Conservation (phyloP, 1,140 invertebrate genomes). For the Temnothorax nylanderi region DNA sequence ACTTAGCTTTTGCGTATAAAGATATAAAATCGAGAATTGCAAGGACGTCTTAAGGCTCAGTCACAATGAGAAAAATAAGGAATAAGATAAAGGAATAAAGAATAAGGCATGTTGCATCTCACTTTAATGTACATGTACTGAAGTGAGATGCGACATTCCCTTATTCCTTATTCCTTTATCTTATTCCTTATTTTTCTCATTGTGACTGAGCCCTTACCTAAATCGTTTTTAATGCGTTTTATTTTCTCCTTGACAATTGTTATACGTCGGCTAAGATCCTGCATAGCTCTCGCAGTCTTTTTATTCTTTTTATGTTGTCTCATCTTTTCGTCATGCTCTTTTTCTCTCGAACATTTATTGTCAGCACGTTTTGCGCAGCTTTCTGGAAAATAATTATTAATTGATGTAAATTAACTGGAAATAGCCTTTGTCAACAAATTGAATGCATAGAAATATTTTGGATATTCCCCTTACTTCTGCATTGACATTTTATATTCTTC, state of each 20-base stretch:
- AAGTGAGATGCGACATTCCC: no score
- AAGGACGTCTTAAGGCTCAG: neutral
- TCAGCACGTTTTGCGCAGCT: neutral
- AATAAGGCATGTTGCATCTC: no score
- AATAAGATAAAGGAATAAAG: no score
- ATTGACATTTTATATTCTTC: conserved; percentile 2
- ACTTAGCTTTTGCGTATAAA: neutral
- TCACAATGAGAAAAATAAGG: no score
- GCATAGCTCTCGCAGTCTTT: conserved; percentile 20
- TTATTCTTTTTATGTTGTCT: neutral
- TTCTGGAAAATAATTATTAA: conserved; percentile 20
- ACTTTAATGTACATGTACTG: no score
- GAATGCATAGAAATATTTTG: neutral
- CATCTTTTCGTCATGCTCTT: neutral
- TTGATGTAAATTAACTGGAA: neutral
- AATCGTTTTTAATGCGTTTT: neutral
- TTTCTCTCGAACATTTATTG: neutral
- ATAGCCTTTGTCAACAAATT: neutral
- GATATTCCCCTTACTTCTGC: neutral
- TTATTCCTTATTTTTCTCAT: no score
- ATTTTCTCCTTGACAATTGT: neutral
- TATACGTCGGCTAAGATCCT: conserved; percentile 10
- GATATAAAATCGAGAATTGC: neutral
- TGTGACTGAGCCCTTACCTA: no score
- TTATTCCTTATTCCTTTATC: no score